Conservation (phyloP, 2,888 invertebrate species). For the Aphodius sticticus region DNA sequence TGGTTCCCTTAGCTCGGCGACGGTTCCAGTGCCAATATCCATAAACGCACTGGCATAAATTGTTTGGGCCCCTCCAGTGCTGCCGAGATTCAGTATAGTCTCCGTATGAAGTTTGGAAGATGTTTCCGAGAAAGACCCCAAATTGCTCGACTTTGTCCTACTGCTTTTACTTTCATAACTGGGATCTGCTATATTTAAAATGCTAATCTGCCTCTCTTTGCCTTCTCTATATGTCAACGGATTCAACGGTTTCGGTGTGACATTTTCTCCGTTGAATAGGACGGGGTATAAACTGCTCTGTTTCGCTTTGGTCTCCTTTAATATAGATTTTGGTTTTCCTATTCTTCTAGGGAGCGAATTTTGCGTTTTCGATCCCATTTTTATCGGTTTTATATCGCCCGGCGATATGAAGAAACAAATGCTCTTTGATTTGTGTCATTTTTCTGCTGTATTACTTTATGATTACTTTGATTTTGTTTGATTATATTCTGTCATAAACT, state of each 20-base stretch:
- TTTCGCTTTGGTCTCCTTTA: slow-evolving; percentile 21
- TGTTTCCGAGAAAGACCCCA: slow-evolving; percentile 16
- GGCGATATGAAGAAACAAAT: not conserved
- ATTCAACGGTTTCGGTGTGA: slow-evolving; percentile 60
- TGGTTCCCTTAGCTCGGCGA: not conserved
- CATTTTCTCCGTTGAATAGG: slow-evolving; percentile 51
- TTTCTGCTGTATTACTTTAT: slow-evolving; percentile 13
- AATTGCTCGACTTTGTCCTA: slow-evolving; percentile 11
- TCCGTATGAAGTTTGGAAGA: slow-evolving; percentile 22
- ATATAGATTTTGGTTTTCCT: slow-evolving; percentile 30
- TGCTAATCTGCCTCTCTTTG: slow-evolving; percentile 52
- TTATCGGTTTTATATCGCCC: not conserved
- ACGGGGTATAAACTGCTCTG: slow-evolving; percentile 31
- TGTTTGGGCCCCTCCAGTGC: not conserved
- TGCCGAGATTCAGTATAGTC: slow-evolving; percentile 9
- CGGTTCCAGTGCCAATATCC: slow-evolving; percentile 9
- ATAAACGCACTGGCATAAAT: not conserved
- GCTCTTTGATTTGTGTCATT: not conserved
- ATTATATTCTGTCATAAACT: not conserved
- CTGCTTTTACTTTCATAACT: not conserved
- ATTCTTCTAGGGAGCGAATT: not conserved
- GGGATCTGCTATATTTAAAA: slow-evolving; percentile 34
- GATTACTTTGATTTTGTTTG: not conserved
- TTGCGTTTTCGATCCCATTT: not conserved
- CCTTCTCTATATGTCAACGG: slow-evolving; percentile 52